Percentiles rank a stretch among this genome's conserved stretches.
phyloP scores from a whole-genome alignment of 1,140 invertebrate species.

The Drosophila suzukii region DNA sequence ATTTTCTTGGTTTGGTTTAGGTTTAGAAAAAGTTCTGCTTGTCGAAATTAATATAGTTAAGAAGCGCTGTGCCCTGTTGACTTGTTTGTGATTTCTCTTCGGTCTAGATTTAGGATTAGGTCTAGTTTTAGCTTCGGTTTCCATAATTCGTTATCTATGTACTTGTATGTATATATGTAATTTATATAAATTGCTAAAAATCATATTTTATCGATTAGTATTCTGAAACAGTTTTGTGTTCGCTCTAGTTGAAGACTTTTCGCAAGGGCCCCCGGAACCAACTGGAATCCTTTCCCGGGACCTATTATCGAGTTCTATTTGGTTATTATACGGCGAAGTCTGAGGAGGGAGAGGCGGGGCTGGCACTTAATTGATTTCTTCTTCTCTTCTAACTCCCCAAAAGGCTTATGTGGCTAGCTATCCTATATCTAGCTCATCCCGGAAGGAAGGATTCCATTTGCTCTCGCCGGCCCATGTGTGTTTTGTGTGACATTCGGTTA shows the following conservation, averaged over 20 bases:
- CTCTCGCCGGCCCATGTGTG: constrained; percentile 36
- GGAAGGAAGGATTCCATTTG: constrained; percentile 45
- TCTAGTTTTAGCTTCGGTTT: constrained; percentile 43
- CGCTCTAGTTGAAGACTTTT: constrained; percentile 65
- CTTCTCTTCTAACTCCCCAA: constrained; percentile 16
- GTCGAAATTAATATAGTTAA: constrained; percentile 74
- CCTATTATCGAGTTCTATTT: constrained; percentile 26
- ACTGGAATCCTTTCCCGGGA: constrained; percentile 30
- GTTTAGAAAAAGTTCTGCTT: constrained; percentile 73
- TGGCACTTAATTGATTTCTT: constrained; percentile 72
- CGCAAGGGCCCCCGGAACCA: constrained; percentile 18
- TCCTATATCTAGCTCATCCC: constrained; percentile 24
- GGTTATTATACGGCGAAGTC: constrained; percentile 22
- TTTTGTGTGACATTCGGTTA: constrained; percentile 41
- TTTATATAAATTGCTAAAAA: constrained; percentile 71
- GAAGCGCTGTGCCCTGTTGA: constrained; percentile 82
- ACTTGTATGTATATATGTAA: constrained; percentile 58
- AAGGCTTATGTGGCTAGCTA: constrained; percentile 21
- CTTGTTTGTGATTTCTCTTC: constrained; percentile 65
- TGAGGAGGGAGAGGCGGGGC: constrained; percentile 20
- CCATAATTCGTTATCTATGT: constrained; percentile 49
- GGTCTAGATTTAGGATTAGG: constrained; percentile 49
- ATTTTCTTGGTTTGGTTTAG: constrained; percentile 48
- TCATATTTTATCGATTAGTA: constrained; percentile 62
- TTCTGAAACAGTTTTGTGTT: constrained; percentile 57